Conservation (phyloP, 2,797 vertebrate species). For the Nothura maculosa region DNA sequence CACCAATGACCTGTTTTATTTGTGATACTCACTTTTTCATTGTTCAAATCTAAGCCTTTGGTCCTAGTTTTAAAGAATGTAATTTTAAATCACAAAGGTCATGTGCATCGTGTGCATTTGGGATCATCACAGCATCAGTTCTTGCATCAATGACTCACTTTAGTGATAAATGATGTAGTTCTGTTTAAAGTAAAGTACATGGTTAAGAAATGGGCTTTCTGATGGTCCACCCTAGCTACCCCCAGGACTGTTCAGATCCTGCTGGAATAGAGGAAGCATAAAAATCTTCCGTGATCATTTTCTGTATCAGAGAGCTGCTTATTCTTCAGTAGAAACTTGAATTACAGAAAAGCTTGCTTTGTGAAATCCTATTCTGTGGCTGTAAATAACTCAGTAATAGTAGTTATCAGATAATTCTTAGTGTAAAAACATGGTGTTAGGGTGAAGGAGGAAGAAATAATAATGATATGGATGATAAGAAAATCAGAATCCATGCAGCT, state of each 20-base stretch:
- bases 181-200: not conserved
- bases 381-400: not conserved
- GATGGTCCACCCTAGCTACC: not conserved
- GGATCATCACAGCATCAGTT: not conserved
- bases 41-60: not conserved
- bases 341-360: not conserved
- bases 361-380: not conserved
- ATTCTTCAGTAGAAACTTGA: not conserved
- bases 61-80: not conserved
- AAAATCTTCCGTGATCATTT: not conserved
- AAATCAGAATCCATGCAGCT: not conserved
- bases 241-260: fast-evolving
- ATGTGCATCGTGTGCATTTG: not conserved
- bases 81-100: not conserved
- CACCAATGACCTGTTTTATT: not conserved
- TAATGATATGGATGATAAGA: not conserved
- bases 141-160: not conserved
- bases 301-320: not conserved
- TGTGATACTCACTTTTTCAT: not conserved
- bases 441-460: not conserved
- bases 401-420: not conserved
- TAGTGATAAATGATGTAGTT: not conserved
- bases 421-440: not conserved
- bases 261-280: not conserved
- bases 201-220: not conserved